Base-by-base conservation (phyloP, 2,113 vertebrate genomes). In the Aplodontia rufa region DNA sequence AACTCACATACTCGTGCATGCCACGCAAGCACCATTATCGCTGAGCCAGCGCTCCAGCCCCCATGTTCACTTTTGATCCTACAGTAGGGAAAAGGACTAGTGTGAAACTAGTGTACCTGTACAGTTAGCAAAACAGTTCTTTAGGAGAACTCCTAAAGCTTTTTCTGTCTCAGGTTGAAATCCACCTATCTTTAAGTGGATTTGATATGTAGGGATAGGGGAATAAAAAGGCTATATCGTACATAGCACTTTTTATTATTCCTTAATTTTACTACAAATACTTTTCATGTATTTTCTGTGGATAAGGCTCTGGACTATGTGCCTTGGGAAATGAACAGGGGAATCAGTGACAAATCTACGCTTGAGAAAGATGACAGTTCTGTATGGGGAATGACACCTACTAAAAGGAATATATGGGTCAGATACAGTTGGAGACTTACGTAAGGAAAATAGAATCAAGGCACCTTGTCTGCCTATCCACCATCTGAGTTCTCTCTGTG, bases 401-500 rank as follows among this genome's bases (percentile, higher is more conserved):
- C 24, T 40, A 40, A 55, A 45, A 68, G 66, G 60, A 47, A 58
- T 45, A 51, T 20, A 1, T n/a, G 35, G 32, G 11, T 72, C 47
- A 30, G 55, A 75, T 62, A 3, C 37, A 81, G 58, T 8, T n/a
- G 42, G 74, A 68, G 60, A 35, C 62, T 55, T 37, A 4, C 51
- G 40, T 1, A 28, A 47, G 62, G 45, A 60, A 35, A 58, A 51
- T 6, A 51, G 64, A 30, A 45, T 66, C 47, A 49, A 1, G 17
- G 20, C 7, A 47, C 3, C 13, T 4, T 40, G 24, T 60, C 1
- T 4, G 1, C 53, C 8, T 89, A 11, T 81, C 40, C 11, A 12
- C 60, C 68, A n/a, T 49, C 79, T 74, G 72, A 37, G 71, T 96
- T 97, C n/a, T 97, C 69, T 97, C 11, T 93, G 10, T 96, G 10